A percentile compares a stretch with the other conserved stretches of the same genome.
phyloP scores from a whole-genome alignment of 2,888 invertebrate genomes.

The Celastrina argiolus region DNA sequence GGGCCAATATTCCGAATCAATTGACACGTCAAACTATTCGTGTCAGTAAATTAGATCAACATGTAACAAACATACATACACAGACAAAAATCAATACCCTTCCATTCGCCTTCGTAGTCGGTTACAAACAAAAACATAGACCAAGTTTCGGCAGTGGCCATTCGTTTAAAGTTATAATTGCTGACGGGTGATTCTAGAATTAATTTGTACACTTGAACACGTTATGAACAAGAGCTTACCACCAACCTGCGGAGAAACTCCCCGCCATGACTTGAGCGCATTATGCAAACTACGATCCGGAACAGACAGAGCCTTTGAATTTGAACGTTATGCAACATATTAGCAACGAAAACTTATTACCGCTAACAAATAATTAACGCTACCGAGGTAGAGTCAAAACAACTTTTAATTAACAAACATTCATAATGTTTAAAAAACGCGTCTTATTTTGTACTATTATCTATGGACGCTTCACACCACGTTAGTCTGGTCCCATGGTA shows the following conservation, averaged over 20 bases:
- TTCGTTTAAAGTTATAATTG: neutral
- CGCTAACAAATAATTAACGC: neutral
- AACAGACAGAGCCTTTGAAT: neutral
- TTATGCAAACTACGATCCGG: neutral
- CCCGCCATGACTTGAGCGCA: neutral
- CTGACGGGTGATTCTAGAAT: neutral
- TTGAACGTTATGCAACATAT: neutral
- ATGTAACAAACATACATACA: no score
- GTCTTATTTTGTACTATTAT: neutral
- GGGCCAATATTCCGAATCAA: no score
- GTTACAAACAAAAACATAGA: no score
- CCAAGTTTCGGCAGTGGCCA: neutral
- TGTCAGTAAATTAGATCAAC: no score
- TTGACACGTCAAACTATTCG: no score
- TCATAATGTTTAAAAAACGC: neutral
- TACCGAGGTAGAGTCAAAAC: neutral
- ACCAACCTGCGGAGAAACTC: neutral
- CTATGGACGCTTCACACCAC: no score
- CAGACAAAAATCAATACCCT: no score
- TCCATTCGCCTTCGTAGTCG: no score
- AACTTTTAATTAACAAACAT: neutral
- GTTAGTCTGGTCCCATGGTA: no score
- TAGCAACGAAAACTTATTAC: neutral
- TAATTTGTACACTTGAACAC: neutral
- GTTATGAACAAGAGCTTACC: neutral